Evolutionary conservation across 2,113 vertebrate genomes (phyloP), one percentile per base, ranked within the genome.

Genomic region (Lepus americanus): DNA sequence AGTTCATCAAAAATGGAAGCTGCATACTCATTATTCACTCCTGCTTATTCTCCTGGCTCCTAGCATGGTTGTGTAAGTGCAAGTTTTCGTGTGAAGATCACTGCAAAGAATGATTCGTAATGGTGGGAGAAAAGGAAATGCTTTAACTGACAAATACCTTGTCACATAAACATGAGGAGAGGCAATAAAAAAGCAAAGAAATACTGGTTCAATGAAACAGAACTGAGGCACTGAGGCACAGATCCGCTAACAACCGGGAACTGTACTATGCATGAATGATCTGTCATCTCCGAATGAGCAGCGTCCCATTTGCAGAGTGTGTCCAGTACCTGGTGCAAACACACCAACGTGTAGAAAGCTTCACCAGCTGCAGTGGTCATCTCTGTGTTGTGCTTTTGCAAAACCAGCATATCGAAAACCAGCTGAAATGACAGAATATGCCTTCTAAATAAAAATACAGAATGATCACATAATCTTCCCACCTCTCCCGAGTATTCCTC

Each of bases 361-460:
- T 99, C 99, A 64, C 99, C 99, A 7, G 99, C 99, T 1, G 99
- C 99, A 63, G 99, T 99, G 2, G 99, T 99, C 99, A 99, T 99
- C 98, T 99, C 99, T 5, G 99, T 99, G 98, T 99, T 99, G 99
- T 99, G 99, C 98, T 99, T 99, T 96, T 99, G 99, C 96, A 99
- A 98, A 94, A 99, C 99, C 98, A 99, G 99, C 99, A 99, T 99
- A 98, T 99, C 99, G 98, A 99, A 99, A 98, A 99, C 99, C 98
- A 99, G 98, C 99, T 99, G 98, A 86, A 98, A 98, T 90, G 0
- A 11, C 31, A 98, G 72, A 94, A 72, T 87, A 9, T 93, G 59
- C 86, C 51, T 77, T 6, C 63, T 87, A 79, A 95, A 97, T 98
- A 59, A 89, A 79, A 89, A 87, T 6, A 94, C 0, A 49, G 85